Base-by-base conservation (phyloP, 2,797 vertebrate genomes). In the Caiman crocodilus region DNA sequence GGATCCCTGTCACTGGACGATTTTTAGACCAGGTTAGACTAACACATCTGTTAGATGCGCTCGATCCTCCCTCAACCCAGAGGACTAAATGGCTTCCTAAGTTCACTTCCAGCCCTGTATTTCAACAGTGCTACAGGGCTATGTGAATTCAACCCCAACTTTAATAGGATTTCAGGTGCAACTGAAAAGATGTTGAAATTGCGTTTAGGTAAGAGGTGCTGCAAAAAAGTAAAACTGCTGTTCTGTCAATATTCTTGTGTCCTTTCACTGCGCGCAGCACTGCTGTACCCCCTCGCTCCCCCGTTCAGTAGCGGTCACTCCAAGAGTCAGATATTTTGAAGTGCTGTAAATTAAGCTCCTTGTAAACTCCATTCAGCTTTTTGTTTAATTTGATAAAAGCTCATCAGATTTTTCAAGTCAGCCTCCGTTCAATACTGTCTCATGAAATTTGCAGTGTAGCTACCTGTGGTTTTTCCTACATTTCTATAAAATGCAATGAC, bases 371-470 rank as follows among this genome's bases (percentile, higher is more conserved):
- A 93, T 95, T 96, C 95, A 95, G 94, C 94, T 94, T 96, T 96
- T 84, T 95, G 76, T 95, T 95, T 97, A 95, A 97, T 96, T 96
- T 93, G 95, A 97, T 96, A 96, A 95, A 96, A 96, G 91, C 92
- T 96, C 94, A 95, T 95, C 93, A 93, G 95, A 92, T 92, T 88
- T 93, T 96, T 91, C 87, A 84, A 86, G 92, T 81, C 86, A 78
- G 92, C 92, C 96, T 94, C 92, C 92, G 92, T 95, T 96, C 96
- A 97, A 96, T 95, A 95, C 64, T 84, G 94, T 87, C 93, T 95
- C 81, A 14, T 94, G 90, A 97, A 96, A 96, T 91, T 83, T 95
- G 92, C 85, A 88, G 87, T 94, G 96, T 95, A 97, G 95, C 92
- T 91, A 94, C 94, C 90, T 91, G 94, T 79, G 93, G 65, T 90